A percentile compares a stretch with the other conserved stretches of the same genome.
These are phyloP conservation scores for Craterocephalus amniculus DNA, from an alignment of 2,797 vertebrate genomes.

Conservation along the genomic window DNA sequence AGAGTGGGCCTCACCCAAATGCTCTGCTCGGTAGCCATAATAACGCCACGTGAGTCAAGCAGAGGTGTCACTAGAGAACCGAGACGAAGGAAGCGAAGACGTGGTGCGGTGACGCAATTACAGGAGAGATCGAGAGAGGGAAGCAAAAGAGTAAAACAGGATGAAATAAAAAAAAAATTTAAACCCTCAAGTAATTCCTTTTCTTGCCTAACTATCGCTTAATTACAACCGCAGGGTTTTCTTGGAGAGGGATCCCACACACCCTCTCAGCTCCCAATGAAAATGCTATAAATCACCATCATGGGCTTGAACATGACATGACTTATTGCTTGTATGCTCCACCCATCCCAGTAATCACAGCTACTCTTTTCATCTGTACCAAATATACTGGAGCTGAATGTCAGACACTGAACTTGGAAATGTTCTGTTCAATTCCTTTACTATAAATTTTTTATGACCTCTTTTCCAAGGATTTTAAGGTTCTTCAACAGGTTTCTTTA, in stretches of 20 bases:
- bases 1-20: constrained; percentile 77
- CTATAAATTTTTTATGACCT: neutral
- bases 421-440: neutral
- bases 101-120: constrained; percentile 70
- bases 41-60: constrained; percentile 73
- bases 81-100: constrained; percentile 64
- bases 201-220: constrained; percentile 59
- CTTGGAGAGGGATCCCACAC: constrained; percentile 47
- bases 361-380: constrained; percentile 43
- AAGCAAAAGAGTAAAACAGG: constrained; percentile 22
- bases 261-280: constrained; percentile 51
- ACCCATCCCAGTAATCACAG: constrained; percentile 53
- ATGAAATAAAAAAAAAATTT: constrained; percentile 13
- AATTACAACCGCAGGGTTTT: constrained; percentile 53
- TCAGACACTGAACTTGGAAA: constrained; percentile 28
- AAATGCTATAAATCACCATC: constrained; percentile 61
- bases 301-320: constrained; percentile 58
- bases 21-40: constrained; percentile 74
- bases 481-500: neutral
- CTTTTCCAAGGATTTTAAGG: constrained; percentile 9
- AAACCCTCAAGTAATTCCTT: constrained; percentile 45
- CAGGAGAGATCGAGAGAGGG: constrained; percentile 54
- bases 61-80: constrained; percentile 70
- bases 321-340: constrained; percentile 57
- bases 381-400: constrained; percentile 31